Evolutionary conservation across 2,797 vertebrate species (phyloP).

Genomic region (Protosalanx chinensis): DNA sequence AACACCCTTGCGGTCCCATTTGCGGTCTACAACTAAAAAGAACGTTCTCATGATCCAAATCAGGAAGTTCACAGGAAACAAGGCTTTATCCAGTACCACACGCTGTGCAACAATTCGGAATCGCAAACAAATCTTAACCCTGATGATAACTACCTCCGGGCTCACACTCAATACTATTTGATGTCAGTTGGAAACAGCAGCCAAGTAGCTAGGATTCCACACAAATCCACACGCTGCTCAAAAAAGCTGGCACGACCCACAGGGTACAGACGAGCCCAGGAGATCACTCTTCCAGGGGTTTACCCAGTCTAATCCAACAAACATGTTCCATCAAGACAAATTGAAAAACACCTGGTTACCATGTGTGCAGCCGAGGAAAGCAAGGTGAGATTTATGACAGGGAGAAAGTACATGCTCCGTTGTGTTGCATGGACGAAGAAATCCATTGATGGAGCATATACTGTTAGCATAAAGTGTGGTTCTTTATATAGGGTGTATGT

Average conservation of each 20-base stretch:
- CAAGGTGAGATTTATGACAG: conserved; percentile 7
- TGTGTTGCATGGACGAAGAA: not conserved
- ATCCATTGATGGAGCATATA: not conserved
- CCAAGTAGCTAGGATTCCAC: conserved; percentile 24
- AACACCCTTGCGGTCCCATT: not conserved
- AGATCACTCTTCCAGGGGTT: conserved; percentile 54
- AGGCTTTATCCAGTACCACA: no score
- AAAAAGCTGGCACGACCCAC: conserved; percentile 39
- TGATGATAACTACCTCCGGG: not conserved
- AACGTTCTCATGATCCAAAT: not conserved
- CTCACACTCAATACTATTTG: no score
- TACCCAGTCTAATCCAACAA: conserved; percentile 60
- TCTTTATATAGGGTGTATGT: no score
- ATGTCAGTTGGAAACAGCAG: not conserved
- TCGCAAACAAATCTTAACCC: not conserved
- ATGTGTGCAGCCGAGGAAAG: conserved; percentile 23
- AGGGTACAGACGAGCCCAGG: conserved; percentile 39
- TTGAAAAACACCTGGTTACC: conserved; percentile 43
- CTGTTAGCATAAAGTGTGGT: no score
- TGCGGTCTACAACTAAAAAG: not conserved
- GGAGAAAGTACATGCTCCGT: not conserved
- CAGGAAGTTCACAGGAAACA: not conserved
- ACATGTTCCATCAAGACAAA: conserved; percentile 46
- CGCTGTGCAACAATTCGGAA: not conserved
- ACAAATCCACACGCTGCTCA: conserved; percentile 33